Base-by-base conservation (phyloP, 2,113 vertebrate genomes). In the Hepsetus odoe region DNA sequence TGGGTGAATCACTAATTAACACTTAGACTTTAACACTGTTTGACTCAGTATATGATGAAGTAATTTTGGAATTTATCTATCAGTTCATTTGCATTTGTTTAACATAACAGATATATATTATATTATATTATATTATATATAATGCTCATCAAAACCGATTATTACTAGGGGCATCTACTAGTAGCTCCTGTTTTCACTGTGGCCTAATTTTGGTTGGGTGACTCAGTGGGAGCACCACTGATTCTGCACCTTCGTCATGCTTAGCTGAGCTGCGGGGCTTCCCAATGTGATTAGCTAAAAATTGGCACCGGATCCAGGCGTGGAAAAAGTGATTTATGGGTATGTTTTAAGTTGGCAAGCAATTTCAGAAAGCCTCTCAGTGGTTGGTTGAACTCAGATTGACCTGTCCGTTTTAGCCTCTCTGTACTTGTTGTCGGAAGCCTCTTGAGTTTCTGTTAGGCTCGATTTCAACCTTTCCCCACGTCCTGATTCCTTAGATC, bases 241-340 rank as follows among this genome's bases (percentile, higher is more conserved):
- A 58, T 58, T 82, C 59, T 74, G 53, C 72, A 42, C 22, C 65
- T 64, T 44, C 14, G 62, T 80, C 77, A 76, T 55, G 77, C 68
- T 76, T 73, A n/a, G 53, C 67, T 35, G 53, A 83, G 77, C 82
- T 83, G 72, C 68, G 67, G 77, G 67, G 42, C 77, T 66, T 77
- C 77, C 32, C 44, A 82, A 85, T 64, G 58, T 64, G 68, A 85
- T 80, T 77, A 85, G 51, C 80, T 68, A 59, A 62, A 78, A 79
- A 73, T 59, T 79, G 56, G 70, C 80, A 61, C 62, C 42, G 44
- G 13, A 80, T 80, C 80, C n/a, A 49, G 62, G 44, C 72, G 51
- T 62, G 62, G 80, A 79, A 74, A 83, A 84, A 61, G 59, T 56
- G 67, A 82, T 79, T 82, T 77, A 69, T 56, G 44, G 66, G 26